Base-by-base conservation (phyloP, 1,140 invertebrate genomes). In the Drosophila orena region DNA sequence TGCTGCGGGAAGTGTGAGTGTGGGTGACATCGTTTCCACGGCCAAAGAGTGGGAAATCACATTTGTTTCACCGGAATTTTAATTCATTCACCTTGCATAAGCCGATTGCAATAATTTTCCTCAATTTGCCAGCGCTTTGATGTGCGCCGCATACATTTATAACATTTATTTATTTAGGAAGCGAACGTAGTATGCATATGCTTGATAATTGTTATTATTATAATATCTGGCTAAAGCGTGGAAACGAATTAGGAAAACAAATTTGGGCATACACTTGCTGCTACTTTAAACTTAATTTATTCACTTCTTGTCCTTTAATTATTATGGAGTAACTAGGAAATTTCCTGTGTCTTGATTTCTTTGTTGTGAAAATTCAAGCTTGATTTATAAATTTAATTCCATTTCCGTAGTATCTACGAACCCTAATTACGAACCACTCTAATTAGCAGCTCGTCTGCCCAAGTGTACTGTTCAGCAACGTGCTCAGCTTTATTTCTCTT, bases 111-210 rank as follows among this genome's bases (percentile, higher is more conserved):
- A 71, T 78, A 73, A 68, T 59, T 52, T 37, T 42, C 7, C 61
- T 64, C 34, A 54, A 71, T 58, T 59, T 24, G 12, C 46, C 46
- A 12, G 37, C 46, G 56, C 66, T 72, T 61, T 72, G 20, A 53
- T 47, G 65, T 57, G 27, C 35, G 46, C 42, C 12, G 30, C 57
- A 66, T 50, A 37, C 34, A 47, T 42, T 46, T 65, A 49, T 58
- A 53, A 15, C 15, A 47, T 53, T 43, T 62, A 58, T 81, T 81
- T 81, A 37, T 42, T 78, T 74, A 78, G 61, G 68, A 59, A 27
- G n/a, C 24, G 24, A 12, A 22, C 15, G 15, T 4, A 14, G 15
- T 4, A 14, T 24, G 8, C 3, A 46, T 46, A 14, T 24, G 14
- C 11, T 24, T 46, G 27, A 34, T 50, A 4, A 15, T 22, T 3